phyloP scores from a whole-genome alignment of 2,888 invertebrate species.

The Dioctria rufipes region DNA sequence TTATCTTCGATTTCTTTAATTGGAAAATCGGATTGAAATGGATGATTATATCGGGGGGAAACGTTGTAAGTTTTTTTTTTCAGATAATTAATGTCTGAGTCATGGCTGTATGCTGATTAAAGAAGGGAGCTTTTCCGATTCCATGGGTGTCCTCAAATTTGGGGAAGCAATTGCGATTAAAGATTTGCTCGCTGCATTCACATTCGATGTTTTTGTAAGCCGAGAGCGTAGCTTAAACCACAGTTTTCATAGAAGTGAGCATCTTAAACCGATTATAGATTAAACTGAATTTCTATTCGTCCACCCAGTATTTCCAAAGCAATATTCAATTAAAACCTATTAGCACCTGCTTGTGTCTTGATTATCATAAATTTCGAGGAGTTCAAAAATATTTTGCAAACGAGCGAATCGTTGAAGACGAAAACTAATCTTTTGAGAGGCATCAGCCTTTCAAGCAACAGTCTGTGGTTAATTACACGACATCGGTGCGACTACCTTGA shows the following conservation, averaged over 20 bases:
- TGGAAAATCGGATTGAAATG: conserved; percentile 27
- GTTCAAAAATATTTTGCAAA: conserved; percentile 26
- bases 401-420: conserved; percentile 36
- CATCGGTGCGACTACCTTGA: conserved; percentile 30
- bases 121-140: conserved; percentile 35
- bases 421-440: conserved; percentile 40
- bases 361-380: conserved; percentile 9
- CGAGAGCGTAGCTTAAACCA: not conserved
- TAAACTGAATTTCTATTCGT: conserved; percentile 2
- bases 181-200: not conserved
- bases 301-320: not conserved
- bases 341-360: not conserved
- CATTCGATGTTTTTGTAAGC: no score
- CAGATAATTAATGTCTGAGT: conserved; percentile 50
- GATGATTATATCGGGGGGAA: conserved; percentile 51
- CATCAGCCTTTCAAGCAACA: conserved; percentile 21
- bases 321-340: conserved; percentile 15
- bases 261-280: conserved; percentile 41
- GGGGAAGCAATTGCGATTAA: not conserved
- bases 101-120: conserved; percentile 55
- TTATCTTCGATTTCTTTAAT: conserved; percentile 11
- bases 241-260: not conserved
- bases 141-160: not conserved
- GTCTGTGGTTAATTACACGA: conserved; percentile 41
- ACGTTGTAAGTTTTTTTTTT: conserved; percentile 24